Conservation (phyloP, 1,140 invertebrate species). For the Drosophila bocki region DNA sequence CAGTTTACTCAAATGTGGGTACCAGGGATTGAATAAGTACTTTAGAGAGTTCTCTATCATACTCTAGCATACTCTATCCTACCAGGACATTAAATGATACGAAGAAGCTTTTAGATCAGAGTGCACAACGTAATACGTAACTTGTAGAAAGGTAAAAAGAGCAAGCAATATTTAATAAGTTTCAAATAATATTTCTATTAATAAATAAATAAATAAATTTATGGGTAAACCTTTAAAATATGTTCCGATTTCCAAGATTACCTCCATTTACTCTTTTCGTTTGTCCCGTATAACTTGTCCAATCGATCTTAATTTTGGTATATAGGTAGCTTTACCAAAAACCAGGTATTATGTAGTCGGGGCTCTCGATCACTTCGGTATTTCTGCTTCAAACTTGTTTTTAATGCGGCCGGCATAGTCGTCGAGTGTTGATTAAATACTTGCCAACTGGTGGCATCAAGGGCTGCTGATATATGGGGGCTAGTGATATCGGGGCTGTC, state of each 20-base stretch:
- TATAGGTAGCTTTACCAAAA: not conserved
- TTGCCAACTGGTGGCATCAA: conserved; percentile 38
- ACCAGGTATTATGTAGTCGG: not conserved
- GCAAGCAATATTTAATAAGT: no score
- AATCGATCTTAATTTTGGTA: not conserved
- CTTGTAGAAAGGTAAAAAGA: not conserved
- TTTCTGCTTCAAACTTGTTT: conserved; percentile 6
- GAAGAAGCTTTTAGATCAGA: no score
- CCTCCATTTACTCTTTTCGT: not conserved
- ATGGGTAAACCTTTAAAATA: not conserved
- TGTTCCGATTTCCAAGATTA: not conserved
- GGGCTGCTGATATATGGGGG: conserved; percentile 41
- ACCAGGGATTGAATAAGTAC: not conserved
- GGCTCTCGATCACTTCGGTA: no score
- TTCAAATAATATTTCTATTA: no score
- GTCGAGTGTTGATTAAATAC: conserved; percentile 72
- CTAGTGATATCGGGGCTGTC: conserved; percentile 32
- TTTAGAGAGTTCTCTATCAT: not conserved
- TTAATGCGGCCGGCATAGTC: conserved; percentile 24
- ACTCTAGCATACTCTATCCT: no score
- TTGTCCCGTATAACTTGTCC: no score
- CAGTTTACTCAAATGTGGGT: no score
- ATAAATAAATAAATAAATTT: no score
- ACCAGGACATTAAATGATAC: no score
- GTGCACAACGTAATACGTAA: not conserved